These are phyloP conservation scores for Marasmarcha lunaedactyla DNA, from an alignment of 2,888 invertebrate genomes.

Conservation along the genomic window DNA sequence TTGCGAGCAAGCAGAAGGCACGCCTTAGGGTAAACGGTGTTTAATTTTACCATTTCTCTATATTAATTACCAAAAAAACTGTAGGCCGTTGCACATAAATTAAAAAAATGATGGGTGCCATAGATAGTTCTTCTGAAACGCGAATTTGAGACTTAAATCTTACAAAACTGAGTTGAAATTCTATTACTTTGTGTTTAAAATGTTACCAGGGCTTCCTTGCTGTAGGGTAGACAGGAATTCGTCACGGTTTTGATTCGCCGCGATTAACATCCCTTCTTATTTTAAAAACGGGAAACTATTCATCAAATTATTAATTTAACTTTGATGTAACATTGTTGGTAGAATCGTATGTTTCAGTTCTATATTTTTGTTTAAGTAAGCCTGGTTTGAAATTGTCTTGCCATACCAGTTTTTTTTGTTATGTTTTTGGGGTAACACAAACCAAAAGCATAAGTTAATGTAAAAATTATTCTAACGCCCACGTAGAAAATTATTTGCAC, in stretches of 20 bases:
- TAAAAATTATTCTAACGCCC: too few species aligned
- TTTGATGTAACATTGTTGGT: too few species aligned
- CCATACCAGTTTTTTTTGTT: too few species aligned
- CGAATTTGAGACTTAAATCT: not conserved
- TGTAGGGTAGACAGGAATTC: slow-evolving; percentile 46
- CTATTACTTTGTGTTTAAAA: not conserved
- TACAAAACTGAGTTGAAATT: too few species aligned
- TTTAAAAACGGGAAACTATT: slow-evolving; percentile 37
- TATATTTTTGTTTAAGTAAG: too few species aligned
- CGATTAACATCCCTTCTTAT: slow-evolving; percentile 33
- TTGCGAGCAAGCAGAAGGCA: slow-evolving; percentile 24
- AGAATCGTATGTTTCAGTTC: too few species aligned
- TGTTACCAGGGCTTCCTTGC: not conserved
- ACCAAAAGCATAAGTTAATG: too few species aligned
- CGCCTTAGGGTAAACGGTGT: slow-evolving; percentile 45
- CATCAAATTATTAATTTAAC: slow-evolving; percentile 39
- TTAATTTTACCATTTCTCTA: slow-evolving; percentile 47
- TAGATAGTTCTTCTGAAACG: slow-evolving; percentile 5
- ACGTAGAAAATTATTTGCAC: too few species aligned
- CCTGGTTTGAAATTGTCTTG: too few species aligned
- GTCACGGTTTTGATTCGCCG: slow-evolving; percentile 77
- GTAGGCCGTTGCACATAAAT: slow-evolving; percentile 40
- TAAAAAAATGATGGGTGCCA: slow-evolving; percentile 39
- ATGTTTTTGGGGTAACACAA: too few species aligned
- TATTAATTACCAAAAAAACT: slow-evolving; percentile 52